Base-by-base conservation (phyloP, 2,113 vertebrate genomes). In the Heptranchias perlo region DNA sequence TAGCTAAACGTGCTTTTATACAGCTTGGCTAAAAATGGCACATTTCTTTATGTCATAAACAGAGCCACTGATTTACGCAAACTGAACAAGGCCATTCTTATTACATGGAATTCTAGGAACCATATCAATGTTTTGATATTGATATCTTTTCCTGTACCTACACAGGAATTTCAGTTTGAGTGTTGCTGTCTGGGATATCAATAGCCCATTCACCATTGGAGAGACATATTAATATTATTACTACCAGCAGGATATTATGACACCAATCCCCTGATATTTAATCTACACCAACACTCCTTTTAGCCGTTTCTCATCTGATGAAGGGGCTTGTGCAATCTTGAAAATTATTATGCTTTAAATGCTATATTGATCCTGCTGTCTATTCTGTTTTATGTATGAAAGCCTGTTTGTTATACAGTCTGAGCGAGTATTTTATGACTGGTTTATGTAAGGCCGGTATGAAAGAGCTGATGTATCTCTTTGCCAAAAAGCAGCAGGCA, bases 371-470 rank as follows among this genome's bases (percentile, higher is more conserved):
- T 65, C 93, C 44, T 67, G 35, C 44, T 94, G 39, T 31, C 62
- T 67, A 64, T 47, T 94, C 61, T 94, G 64, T 94, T 95, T 95
- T 73, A 73, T 49, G 65, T 67, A 95, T 52, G 94, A 69, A 94
- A 69, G 65, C 61, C 44, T 95, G 47, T 95, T 49, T 95, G 93
- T 67, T 95, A 49, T 69, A 13, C 25, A 49, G 89, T 93, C 89
- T 62, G 89, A 92, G 87, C n/a, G n/a, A 62, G 16, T 64, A 39
- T 93, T 93, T 95, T 69, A 31, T 52, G 94, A 13, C 47, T 67
- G 65, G 23, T 95, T 95, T 67, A 69, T 95, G 14, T 95, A 52
- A 95, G 44, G 94, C 39, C 94, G 73, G 64, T 69, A 95, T 69
- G 44, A 95, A 95, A 95, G 64, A 44, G 44, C 58, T 93, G 61